These are phyloP conservation scores for Andrena chrysosceles DNA, from an alignment of 2,888 invertebrate species.

Conservation along the genomic window DNA sequence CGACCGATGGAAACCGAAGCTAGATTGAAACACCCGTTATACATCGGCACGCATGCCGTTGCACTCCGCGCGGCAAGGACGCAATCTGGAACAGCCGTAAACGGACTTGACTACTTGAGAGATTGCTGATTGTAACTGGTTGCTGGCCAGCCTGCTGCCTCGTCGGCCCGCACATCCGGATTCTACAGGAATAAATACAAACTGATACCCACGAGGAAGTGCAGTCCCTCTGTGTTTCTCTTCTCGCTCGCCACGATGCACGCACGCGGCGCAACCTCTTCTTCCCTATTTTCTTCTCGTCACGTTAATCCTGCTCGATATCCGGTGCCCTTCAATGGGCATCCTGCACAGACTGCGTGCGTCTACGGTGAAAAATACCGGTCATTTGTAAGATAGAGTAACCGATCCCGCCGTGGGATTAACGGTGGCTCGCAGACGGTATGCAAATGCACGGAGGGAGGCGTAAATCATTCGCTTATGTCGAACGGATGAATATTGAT, in stretches of 20 bases:
- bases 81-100: slow-evolving; percentile 70
- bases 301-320: slow-evolving; percentile 10
- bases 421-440: slow-evolving; percentile 31
- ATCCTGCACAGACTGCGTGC: neutral
- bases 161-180: slow-evolving; percentile 60
- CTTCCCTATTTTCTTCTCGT: neutral
- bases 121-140: slow-evolving; percentile 67
- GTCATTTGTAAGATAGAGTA: slow-evolving; percentile 16
- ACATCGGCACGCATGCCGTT: slow-evolving; percentile 51
- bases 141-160: slow-evolving; percentile 47
- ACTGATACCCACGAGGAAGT: slow-evolving; percentile 53
- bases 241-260: slow-evolving; percentile 31
- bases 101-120: slow-evolving; percentile 68
- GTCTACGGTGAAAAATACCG: slow-evolving; percentile 24
- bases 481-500: slow-evolving; percentile 30
- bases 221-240: slow-evolving; percentile 34
- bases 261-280: neutral
- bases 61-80: slow-evolving; percentile 68
- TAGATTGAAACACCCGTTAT: slow-evolving; percentile 54
- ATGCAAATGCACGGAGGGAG: slow-evolving; percentile 13
- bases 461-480: slow-evolving; percentile 25
- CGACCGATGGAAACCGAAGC: neutral
- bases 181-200: slow-evolving; percentile 59
- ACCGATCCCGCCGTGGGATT: slow-evolving; percentile 5
- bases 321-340: neutral